Conservation (phyloP, 2,797 vertebrate genomes). For the Phyllotis vaccarum region DNA sequence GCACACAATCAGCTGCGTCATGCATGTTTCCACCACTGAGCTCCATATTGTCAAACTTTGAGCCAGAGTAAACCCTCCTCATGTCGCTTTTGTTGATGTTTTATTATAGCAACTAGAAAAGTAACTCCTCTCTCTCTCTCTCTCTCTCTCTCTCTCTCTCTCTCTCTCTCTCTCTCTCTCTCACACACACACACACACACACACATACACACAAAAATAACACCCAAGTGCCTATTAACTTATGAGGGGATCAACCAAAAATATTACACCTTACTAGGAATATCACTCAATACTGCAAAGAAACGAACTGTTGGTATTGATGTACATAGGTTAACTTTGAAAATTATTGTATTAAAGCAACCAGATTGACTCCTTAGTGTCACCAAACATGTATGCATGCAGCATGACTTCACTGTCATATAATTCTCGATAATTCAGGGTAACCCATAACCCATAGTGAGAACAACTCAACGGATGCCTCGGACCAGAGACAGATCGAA, state of each 20-base stretch:
- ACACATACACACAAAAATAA: background rate
- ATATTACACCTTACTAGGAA: background rate
- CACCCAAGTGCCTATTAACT: background rate
- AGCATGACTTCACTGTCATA: background rate
- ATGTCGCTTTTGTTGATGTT: background rate
- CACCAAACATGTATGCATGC: background rate
- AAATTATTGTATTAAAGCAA: slow-evolving; percentile 15
- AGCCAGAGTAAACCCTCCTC: background rate
- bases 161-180: too few relatives aligned
- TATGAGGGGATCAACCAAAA: background rate
- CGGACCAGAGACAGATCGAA: background rate
- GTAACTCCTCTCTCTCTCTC: too few relatives aligned
- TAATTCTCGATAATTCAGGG: background rate
- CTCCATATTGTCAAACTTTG: background rate
- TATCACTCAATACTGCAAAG: background rate
- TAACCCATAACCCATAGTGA: background rate
- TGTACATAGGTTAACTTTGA: background rate
- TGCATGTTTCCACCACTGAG: too few relatives aligned
- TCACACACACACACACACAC: background rate
- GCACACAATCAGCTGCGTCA: too few relatives aligned
- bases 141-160: too few relatives aligned
- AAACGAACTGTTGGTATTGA: background rate
- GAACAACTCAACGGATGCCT: background rate
- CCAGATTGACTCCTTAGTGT: background rate
- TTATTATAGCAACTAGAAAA: background rate